phyloP scores from a whole-genome alignment of 2,888 invertebrate genomes.

The Polydesmus complanatus region DNA sequence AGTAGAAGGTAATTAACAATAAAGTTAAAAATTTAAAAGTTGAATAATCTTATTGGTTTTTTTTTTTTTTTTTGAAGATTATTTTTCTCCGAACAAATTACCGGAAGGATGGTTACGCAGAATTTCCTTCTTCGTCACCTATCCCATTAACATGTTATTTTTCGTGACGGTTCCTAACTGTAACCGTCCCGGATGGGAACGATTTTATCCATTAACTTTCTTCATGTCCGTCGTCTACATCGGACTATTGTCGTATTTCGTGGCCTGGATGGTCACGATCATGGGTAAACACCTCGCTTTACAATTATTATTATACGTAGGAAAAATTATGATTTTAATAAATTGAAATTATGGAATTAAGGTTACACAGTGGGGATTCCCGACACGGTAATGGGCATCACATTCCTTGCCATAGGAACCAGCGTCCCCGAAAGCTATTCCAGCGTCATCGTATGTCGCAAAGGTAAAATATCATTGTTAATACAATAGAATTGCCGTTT shows the following conservation, averaged over 20 bases:
- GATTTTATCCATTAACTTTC: conserved; percentile 77
- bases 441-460: conserved; percentile 80
- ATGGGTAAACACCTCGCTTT: conserved; percentile 48
- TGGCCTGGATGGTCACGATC: conserved; percentile 92
- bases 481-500: too few relatives aligned
- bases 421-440: conserved; percentile 89
- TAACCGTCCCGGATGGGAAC: conserved; percentile 63
- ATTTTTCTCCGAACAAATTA: background rate
- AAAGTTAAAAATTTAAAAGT: background rate
- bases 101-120: background rate
- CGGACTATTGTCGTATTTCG: conserved; percentile 66
- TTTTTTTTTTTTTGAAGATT: background rate
- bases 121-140: conserved; percentile 60
- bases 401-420: conserved; percentile 82
- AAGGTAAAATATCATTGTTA: conserved; percentile 61
- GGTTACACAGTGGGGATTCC: conserved; percentile 81
- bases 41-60: background rate
- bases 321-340: too few relatives aligned
- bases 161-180: conserved; percentile 82
- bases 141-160: conserved; percentile 73
- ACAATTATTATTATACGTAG: background rate
- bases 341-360: too few relatives aligned
- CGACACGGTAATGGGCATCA: conserved; percentile 88
- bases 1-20: background rate
- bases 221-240: conserved; percentile 91